phyloP scores from a whole-genome alignment of 2,113 vertebrate species.

The Hippolais icterina region DNA sequence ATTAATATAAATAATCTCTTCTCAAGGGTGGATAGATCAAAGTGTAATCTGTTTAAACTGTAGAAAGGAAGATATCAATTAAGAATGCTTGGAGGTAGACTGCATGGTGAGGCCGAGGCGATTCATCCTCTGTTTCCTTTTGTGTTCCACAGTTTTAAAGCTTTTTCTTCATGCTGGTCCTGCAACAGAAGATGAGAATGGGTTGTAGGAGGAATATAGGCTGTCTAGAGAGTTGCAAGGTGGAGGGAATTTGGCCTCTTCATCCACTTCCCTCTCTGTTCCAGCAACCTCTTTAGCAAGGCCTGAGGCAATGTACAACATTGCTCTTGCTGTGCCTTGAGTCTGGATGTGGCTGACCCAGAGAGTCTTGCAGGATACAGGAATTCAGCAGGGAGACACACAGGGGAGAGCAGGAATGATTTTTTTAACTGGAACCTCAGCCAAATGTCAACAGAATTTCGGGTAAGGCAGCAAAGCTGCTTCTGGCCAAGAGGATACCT shows the following conservation, averaged over 20 bases:
- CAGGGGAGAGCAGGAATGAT: background rate
- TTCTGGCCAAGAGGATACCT: background rate
- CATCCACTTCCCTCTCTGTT: background rate
- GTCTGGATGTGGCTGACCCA: conserved; percentile 1
- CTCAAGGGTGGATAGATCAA: background rate
- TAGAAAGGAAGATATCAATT: background rate
- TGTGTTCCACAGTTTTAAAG: background rate
- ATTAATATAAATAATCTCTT: background rate
- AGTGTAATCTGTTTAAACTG: background rate
- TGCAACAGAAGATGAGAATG: background rate
- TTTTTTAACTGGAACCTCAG: conserved; percentile 3
- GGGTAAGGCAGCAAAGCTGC: background rate
- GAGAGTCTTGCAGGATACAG: background rate
- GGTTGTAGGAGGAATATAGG: background rate
- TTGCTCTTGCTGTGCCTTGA: background rate
- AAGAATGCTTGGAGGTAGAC: background rate
- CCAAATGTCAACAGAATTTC: background rate
- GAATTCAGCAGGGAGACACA: background rate
- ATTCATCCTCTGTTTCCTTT: background rate
- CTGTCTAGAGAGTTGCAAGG: background rate
- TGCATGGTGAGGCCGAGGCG: fast-evolving
- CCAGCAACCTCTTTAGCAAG: background rate
- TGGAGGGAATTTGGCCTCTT: conserved; percentile 24
- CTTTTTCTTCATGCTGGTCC: background rate
- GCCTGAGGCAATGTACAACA: background rate